phyloP scores from a whole-genome alignment of 2,113 vertebrate genomes.

The Drymodes brunneopygia region DNA sequence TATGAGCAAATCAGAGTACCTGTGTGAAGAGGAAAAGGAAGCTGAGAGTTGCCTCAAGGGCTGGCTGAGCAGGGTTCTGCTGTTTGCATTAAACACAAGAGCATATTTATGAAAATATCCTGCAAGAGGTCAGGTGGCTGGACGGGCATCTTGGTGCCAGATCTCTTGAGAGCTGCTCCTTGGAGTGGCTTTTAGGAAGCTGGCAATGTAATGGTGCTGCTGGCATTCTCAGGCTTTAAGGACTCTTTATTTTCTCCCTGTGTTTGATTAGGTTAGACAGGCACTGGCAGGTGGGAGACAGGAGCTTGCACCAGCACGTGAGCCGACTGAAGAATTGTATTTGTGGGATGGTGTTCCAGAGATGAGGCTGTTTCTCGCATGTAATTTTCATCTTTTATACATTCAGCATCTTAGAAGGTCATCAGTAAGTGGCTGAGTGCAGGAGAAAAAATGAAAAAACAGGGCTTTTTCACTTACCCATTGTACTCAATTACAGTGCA shows the following conservation, averaged over 20 bases:
- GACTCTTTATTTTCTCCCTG: not conserved
- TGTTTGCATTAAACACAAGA: not conserved
- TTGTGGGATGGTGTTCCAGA: not conserved
- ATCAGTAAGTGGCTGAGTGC: not conserved
- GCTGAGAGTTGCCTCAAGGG: not conserved
- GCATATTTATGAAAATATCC: not conserved
- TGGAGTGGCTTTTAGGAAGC: not conserved
- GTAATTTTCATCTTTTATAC: not conserved
- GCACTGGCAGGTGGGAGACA: not conserved
- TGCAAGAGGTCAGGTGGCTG: not conserved
- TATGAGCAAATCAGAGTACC: not conserved
- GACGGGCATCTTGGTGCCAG: not conserved
- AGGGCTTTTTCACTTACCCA: not conserved
- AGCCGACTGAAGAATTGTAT: not conserved
- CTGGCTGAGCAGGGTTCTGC: not conserved
- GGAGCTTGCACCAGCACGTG: not conserved
- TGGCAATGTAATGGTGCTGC: not conserved
- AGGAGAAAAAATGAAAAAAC: not conserved
- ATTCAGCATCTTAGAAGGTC: not conserved
- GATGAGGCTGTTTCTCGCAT: fast-evolving
- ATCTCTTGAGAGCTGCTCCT: not conserved
- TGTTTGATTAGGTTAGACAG: not conserved
- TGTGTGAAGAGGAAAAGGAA: not conserved
- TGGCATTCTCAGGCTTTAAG: not conserved
- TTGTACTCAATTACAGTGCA: not conserved